Percentiles rank a stretch among this genome's conserved stretches.
Conservation (phyloP, 2,888 invertebrate species). For the Ophioninae sp. region DNA sequence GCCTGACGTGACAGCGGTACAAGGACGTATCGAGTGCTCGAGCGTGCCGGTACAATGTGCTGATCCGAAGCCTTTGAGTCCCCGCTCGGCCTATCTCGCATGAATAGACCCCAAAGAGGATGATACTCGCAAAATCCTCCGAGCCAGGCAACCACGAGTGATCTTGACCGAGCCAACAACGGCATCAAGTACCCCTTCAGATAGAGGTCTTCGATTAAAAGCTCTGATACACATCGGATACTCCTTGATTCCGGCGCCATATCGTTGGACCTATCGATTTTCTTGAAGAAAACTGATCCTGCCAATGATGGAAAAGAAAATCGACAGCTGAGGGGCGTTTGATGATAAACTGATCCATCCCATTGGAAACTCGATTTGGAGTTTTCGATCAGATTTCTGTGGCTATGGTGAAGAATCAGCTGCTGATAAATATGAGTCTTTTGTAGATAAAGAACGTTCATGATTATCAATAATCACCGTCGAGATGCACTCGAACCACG, state of each 20-base stretch:
- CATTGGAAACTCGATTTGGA: neutral
- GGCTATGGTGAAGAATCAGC: no score
- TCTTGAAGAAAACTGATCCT: neutral
- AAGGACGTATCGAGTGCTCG: constrained; percentile 57
- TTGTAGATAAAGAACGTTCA: neutral
- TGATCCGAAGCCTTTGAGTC: constrained; percentile 63
- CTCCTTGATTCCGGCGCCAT: constrained; percentile 10
- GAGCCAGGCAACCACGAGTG: constrained; percentile 14
- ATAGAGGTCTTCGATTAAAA: constrained; percentile 44
- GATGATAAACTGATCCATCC: neutral
- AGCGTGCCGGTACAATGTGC: constrained; percentile 70
- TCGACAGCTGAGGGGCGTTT: neutral
- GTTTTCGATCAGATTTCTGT: no score
- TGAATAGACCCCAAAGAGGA: constrained; percentile 47
- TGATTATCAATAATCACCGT: neutral
- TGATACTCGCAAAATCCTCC: constrained; percentile 40
- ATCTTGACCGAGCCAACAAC: constrained; percentile 10
- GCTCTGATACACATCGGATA: constrained; percentile 14
- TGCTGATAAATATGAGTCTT: no score
- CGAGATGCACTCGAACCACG: no score
- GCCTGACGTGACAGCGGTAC: neutral
- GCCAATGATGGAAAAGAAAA: neutral
- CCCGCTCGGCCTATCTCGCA: constrained; percentile 63
- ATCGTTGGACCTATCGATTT: neutral
- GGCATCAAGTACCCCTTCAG: constrained; percentile 43